Percentiles rank a stretch among this genome's conserved stretches.
phyloP scores from a whole-genome alignment of 1,140 invertebrate species.

The Zaprionus camerounensis region DNA sequence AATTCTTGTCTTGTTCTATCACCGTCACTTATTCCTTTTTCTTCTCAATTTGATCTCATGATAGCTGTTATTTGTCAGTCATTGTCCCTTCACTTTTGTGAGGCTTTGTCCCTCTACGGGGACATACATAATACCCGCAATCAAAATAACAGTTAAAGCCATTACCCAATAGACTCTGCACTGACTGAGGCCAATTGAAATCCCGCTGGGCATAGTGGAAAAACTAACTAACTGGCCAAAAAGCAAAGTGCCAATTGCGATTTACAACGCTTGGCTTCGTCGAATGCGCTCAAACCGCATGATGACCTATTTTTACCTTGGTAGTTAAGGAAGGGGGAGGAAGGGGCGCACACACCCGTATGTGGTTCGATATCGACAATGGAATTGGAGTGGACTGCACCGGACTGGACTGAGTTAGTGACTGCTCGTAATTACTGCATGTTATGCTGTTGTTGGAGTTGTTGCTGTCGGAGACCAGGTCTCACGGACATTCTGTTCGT shows the following conservation, averaged over 20 bases:
- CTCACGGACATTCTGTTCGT: slow-evolving; percentile 25
- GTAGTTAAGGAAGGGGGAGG: slow-evolving; percentile 6
- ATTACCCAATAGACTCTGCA: slow-evolving; percentile 53
- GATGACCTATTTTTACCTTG: slow-evolving; percentile 54
- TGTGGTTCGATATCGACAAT: slow-evolving; percentile 38
- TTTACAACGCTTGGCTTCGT: slow-evolving; percentile 39
- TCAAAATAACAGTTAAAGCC: slow-evolving; percentile 49
- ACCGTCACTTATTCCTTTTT: neutral
- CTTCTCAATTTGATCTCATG: neutral
- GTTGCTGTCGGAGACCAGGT: neutral
- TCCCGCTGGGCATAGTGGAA: slow-evolving; percentile 21
- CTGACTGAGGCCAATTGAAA: slow-evolving; percentile 61
- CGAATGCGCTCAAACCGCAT: slow-evolving; percentile 35
- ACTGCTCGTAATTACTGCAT: slow-evolving; percentile 38
- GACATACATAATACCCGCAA: slow-evolving; percentile 27
- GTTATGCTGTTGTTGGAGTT: slow-evolving; percentile 21
- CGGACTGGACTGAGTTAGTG: slow-evolving; percentile 15
- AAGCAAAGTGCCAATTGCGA: slow-evolving; percentile 57
- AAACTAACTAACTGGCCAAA: slow-evolving; percentile 42
- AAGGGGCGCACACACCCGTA: slow-evolving; percentile 15
- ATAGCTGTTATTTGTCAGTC: neutral
- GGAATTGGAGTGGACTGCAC: neutral
- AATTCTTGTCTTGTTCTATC: neutral
- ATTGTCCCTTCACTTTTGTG: neutral
- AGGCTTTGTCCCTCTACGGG: slow-evolving; percentile 13